phyloP scores from a whole-genome alignment of 2,797 vertebrate species.

The Melanotaenia pygmaea region DNA sequence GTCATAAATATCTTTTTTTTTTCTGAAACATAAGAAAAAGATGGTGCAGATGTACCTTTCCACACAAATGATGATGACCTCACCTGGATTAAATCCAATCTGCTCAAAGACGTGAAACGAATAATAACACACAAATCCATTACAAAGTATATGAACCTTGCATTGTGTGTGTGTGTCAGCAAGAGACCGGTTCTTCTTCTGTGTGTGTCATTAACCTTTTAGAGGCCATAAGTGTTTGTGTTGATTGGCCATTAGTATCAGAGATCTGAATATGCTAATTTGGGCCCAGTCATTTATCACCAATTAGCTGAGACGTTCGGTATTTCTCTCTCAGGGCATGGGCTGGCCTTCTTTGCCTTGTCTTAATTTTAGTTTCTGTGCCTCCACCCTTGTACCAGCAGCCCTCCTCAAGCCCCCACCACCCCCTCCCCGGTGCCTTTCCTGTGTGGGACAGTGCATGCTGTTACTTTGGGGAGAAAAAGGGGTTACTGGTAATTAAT shows the following conservation, averaged over 20 bases:
- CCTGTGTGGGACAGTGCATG: conserved; percentile 59
- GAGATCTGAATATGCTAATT: conserved; percentile 83
- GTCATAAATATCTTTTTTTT: neutral
- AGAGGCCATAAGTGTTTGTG: conserved; percentile 78
- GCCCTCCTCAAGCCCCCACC: conserved; percentile 14
- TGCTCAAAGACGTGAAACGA: neutral
- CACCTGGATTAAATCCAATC: neutral
- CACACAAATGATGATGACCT: neutral
- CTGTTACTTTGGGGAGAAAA: conserved; percentile 56
- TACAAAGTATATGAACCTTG: neutral
- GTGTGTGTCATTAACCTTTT: conserved; percentile 58
- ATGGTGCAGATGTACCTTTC: neutral
- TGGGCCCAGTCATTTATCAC: conserved; percentile 75
- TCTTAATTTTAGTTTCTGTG: conserved; percentile 74
- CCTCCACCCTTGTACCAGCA: conserved; percentile 64
- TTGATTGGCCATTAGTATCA: conserved; percentile 81
- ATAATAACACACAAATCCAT: neutral
- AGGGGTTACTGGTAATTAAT: conserved; percentile 88
- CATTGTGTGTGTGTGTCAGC: neutral
- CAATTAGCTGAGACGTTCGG: conserved; percentile 80
- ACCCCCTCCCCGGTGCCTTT: conserved; percentile 19
- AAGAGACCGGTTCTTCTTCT: conserved; percentile 56
- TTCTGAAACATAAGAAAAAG: neutral
- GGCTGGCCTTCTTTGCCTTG: conserved; percentile 70
- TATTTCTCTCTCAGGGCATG: conserved; percentile 74